phyloP scores from a whole-genome alignment of 2,113 vertebrate species.

The Martes martes region DNA sequence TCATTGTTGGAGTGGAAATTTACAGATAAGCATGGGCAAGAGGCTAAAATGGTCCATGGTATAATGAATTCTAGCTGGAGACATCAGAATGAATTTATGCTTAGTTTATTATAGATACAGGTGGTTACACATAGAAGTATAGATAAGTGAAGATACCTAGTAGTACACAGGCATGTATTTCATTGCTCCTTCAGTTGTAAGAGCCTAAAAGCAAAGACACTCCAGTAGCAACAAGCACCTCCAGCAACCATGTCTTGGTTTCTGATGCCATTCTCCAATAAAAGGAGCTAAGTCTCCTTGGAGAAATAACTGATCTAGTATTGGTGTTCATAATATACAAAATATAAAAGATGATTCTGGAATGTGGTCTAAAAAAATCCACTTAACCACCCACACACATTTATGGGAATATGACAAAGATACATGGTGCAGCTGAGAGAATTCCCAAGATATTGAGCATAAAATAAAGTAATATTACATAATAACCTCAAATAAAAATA shows the following conservation, averaged over 20 bases:
- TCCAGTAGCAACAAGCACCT: background rate
- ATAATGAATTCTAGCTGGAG: background rate
- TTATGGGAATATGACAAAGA: background rate
- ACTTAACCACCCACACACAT: background rate
- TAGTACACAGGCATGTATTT: background rate
- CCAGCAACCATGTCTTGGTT: background rate
- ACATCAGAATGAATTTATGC: background rate
- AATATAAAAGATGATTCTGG: background rate
- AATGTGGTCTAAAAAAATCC: background rate
- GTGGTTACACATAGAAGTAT: background rate
- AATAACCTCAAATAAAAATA: background rate
- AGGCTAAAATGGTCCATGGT: background rate
- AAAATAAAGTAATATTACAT: background rate
- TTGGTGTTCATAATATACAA: background rate
- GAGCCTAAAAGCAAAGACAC: background rate
- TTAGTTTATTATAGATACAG: background rate
- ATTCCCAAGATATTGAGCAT: background rate
- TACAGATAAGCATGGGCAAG: background rate
- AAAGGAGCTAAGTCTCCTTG: too few species aligned
- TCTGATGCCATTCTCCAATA: background rate
- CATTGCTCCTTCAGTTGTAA: background rate
- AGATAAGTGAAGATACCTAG: background rate
- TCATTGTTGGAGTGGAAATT: background rate
- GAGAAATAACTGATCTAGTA: background rate
- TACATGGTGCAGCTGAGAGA: background rate